Base-by-base conservation (phyloP, 2,888 invertebrate species). In the Brachylomia viminalis region DNA sequence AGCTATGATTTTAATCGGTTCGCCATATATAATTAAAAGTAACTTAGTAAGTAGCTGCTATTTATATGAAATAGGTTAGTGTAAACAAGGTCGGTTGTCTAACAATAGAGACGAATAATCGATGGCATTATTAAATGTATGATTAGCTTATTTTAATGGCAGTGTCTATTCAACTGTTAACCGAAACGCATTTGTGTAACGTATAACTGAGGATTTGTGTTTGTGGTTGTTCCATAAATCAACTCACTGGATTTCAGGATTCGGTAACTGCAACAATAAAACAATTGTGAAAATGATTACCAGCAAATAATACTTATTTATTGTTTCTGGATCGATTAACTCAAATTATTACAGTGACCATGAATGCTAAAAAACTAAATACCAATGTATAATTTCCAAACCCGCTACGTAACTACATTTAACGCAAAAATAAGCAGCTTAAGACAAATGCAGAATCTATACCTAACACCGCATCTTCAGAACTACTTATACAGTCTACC, bases 401-500 rank as follows among this genome's bases (percentile, higher is more conserved):
- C 49, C 10, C 77, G 77, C 1, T 77, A 81, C 77, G 70, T n/a
- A 0, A 75, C 30, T 5, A 73, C 42, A 20, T 71, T 82, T 8
- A 83, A 72, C 54, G 68, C 83, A 27, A 86, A 86, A 75, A 85
- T 80, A 66, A 76, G 75, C 20, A 87, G 87, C 56, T 58, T 86
- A 23, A 88, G 87, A 76, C 87, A 88, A 77, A 86, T 85, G 87
- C 83, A 45, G 30, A 86, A 83, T 64, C 69, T 87, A 1, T 88
- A 87, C 30, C 45, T 83, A 11, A 86, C 88, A 6, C 87, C 87
- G 1, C 82, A 72, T 8, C 80, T 87, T 0, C 87, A 87, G 17
- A 86, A 88, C 49, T 87, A 87, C 56, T 58, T 87, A 11, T 77
- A 88, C 58, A 88, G 88, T 68, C 59, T 87, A 42, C 87, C 87